Percentiles rank a stretch among this genome's conserved stretches.
Evolutionary conservation across 1,140 invertebrate species (phyloP).

Genomic region (Sminthurides bifidus): DNA sequence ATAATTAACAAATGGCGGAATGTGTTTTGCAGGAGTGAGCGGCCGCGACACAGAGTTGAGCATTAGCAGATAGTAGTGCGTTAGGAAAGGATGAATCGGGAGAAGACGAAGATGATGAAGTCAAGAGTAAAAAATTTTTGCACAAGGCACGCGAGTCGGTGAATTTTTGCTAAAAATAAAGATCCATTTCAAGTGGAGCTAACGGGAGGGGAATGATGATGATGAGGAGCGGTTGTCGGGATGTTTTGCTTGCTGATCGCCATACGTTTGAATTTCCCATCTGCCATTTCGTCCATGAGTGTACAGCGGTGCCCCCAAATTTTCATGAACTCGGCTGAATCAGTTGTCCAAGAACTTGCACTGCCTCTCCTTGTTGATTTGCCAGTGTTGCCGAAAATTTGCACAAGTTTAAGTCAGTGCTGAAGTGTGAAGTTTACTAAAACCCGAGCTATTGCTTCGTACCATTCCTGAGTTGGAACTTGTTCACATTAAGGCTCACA

Average conservation of each 20-base stretch:
- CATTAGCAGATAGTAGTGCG: not conserved
- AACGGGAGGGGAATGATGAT: not conserved
- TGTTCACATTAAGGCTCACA: too few species aligned
- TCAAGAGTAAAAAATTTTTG: constrained; percentile 3
- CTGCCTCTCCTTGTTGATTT: too few species aligned
- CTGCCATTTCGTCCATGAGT: constrained; percentile 1
- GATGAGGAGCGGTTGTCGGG: not conserved
- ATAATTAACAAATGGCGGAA: too few species aligned
- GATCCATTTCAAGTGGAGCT: constrained; percentile 6
- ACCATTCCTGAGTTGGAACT: too few species aligned
- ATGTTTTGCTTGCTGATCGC: not conserved
- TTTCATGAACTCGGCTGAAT: too few species aligned
- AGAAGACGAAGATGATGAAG: not conserved
- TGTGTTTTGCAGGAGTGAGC: not conserved
- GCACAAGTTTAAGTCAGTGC: too few species aligned
- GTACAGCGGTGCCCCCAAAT: too few species aligned
- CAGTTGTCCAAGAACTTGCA: too few species aligned
- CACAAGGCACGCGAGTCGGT: constrained; percentile 4
- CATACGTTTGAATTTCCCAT: constrained; percentile 2
- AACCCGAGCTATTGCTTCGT: too few species aligned
- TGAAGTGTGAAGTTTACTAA: too few species aligned
- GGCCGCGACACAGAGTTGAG: not conserved
- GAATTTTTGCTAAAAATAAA: constrained; percentile 14
- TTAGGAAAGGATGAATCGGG: not conserved
- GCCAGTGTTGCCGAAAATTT: too few species aligned